Base-by-base conservation (phyloP, 2,797 vertebrate genomes). In the Enteromius trimaculatus region DNA sequence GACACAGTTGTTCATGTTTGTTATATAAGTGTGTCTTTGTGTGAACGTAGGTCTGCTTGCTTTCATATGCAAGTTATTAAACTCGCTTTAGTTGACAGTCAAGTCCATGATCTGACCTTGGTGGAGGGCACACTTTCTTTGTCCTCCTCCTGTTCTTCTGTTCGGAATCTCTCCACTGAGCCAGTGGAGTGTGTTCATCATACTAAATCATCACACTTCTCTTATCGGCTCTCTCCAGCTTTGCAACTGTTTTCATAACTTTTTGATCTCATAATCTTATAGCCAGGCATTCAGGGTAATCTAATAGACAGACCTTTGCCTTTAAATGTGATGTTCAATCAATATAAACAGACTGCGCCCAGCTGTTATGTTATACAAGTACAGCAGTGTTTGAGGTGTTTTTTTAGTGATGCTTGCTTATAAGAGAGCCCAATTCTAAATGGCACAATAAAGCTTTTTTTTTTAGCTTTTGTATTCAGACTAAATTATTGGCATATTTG, bases 171-270 rank as follows among this genome's bases (percentile, higher is more conserved):
- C 53, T 55, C 10, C 19, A 58, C 44, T 19, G 11, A 26, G 6
- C 29, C 47, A 75, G 44, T 31, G 34, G 77, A 86, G 53, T 77
- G 55, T 81, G 66, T 53, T 49, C 44, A 64, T 70, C 44, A 4
- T 74, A 82, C 23, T 70, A 79, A 82, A 62, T 76, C 49, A 47
- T 76, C 70, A 19, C 23, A 29, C 42, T 69, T 26, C 42, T 65
- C 34, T 66, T 74, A 78, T 78, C 39, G 2, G 19, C 17, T 83
- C 47, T 17, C 66, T 58, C 26, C 39, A 68, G 49, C 65, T 51
- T 44, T 14, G 37, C 51, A 83, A 49, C 60, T 70, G 53, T 83
- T 47, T 77, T 70, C 13, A 49, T 23, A 77, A 55, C 77, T 79
- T 68, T 14, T 37, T 66, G 37, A 55, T 75, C 37, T 77, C 17